Evolutionary conservation across 2,797 vertebrate genomes (phyloP).

Genomic region (Chelmon rostratus): DNA sequence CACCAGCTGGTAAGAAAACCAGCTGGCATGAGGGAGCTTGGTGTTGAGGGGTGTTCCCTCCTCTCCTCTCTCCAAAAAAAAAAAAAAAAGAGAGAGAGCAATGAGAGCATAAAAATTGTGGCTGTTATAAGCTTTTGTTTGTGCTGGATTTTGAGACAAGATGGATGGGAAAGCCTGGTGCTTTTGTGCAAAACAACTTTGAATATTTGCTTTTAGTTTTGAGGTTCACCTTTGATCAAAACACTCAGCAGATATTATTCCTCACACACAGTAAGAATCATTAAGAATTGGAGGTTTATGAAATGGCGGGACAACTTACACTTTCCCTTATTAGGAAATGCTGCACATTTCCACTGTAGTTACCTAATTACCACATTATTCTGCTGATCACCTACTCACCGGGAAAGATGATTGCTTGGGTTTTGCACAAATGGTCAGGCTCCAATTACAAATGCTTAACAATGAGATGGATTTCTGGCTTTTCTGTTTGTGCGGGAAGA

Average conservation of each 20-base stretch:
- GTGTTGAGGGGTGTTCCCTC: conserved; percentile 7
- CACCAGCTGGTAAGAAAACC: conserved; percentile 35
- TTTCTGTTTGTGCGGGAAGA: conserved; percentile 4
- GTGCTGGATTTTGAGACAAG: neutral
- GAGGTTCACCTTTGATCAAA: neutral
- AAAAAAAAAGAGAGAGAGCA: too few relatives aligned
- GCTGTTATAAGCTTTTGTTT: conserved; percentile 3
- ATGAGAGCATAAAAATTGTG: neutral
- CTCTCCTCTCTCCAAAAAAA: neutral
- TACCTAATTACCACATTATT: conserved; percentile 51
- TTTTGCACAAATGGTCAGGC: conserved; percentile 36
- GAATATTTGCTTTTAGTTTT: neutral
- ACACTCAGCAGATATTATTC: neutral
- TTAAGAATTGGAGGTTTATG: conserved; percentile 5
- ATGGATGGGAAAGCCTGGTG: neutral
- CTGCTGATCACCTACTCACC: conserved; percentile 47
- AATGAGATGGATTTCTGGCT: neutral
- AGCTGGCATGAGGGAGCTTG: conserved; percentile 10
- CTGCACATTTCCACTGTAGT: conserved; percentile 7
- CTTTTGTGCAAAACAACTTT: neutral
- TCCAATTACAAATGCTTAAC: conserved; percentile 24
- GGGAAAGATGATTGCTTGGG: conserved; percentile 51
- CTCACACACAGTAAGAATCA: neutral
- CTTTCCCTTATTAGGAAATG: conserved; percentile 1
- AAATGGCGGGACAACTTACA: neutral